Base-by-base conservation (phyloP, 2,888 invertebrate species). In the Paralinhomoeus sp. region DNA sequence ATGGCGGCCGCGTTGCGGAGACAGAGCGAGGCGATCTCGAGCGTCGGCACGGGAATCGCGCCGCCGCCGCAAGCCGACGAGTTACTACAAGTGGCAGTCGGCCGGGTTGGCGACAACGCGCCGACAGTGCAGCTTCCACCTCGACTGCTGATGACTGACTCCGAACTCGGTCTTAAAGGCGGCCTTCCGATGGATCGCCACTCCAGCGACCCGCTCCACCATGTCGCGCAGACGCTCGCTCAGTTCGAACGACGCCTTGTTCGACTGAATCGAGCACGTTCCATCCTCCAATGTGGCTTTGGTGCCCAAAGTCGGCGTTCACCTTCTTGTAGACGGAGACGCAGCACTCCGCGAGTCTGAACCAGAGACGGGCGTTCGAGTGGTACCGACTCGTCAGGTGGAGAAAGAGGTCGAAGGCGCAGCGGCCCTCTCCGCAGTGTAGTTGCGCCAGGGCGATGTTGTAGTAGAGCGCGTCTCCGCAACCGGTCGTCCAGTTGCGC, bases 331-430 rank as follows among this genome's bases (percentile, higher is more conserved):
- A 21, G 22, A 22, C 37, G 18, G 15, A 5, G n/a, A 84, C 78
- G 62, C 63, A 64, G 59, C 87, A 84, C 65, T 91, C 91, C 0
- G 89, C 85, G 55, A 91, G 69, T 54, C 89, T 72, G 45, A 85
- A 68, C 89, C 91, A 93, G 36, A 91, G 71, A 45, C 80, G 71
- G 3, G 87, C 80, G 64, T 85, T 87, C 53, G 77, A 77, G 48
- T 80, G 81, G 57, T 79, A 81, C 46, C 78, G 74, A 50, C 82
- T 75, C 0, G 82, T 75, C 2, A 80, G 80, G 63, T 83, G 77
- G 17, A 81, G 75, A 37, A 89, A 73, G 62, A 81, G 84, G 58
- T 84, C 83, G 64, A 91, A 89, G 1, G 91, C 87, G 56, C 79
- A 77, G 48, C 73, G 71, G 1, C 81, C 75, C 54, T 80, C 75